Percentiles rank a stretch among this genome's conserved stretches.
Evolutionary conservation across 1,140 invertebrate genomes (phyloP).

Genomic region (Agrilus planipennis): DNA sequence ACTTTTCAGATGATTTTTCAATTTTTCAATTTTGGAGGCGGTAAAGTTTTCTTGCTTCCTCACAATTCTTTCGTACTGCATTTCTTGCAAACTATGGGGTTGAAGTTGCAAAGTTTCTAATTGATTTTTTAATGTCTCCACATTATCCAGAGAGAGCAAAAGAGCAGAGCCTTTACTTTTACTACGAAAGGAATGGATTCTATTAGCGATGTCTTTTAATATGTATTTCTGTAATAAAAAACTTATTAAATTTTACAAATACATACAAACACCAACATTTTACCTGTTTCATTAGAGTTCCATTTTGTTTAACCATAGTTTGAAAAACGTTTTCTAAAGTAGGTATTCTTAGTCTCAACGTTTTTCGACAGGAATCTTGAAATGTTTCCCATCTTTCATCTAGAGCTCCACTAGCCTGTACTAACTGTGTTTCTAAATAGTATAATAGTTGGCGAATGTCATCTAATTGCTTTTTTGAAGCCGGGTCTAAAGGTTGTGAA

Average conservation of each 20-base stretch:
- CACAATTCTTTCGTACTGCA: slow-evolving; percentile 19
- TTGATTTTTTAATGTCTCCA: slow-evolving; percentile 18
- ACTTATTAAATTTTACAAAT: neutral
- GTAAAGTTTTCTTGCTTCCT: slow-evolving; percentile 19
- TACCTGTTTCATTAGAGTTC: slow-evolving; percentile 42
- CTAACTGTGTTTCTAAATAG: slow-evolving; percentile 48
- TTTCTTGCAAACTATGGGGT: slow-evolving; percentile 14
- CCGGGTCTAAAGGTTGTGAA: slow-evolving; percentile 43
- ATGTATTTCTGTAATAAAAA: slow-evolving; percentile 22
- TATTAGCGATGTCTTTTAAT: slow-evolving; percentile 25
- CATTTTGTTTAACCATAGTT: slow-evolving; percentile 48
- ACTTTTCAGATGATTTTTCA: slow-evolving; percentile 17
- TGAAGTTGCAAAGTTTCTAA: slow-evolving; percentile 20
- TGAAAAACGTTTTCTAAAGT: slow-evolving; percentile 55
- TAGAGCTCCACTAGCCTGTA: slow-evolving; percentile 42
- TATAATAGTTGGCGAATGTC: slow-evolving; percentile 45
- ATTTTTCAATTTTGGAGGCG: slow-evolving; percentile 14
- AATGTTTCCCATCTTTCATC: slow-evolving; percentile 49
- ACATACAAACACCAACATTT: too few relatives aligned
- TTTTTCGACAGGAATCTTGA: slow-evolving; percentile 36
- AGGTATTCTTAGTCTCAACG: slow-evolving; percentile 39
- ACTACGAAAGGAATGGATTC: slow-evolving; percentile 15
- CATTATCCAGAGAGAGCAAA: slow-evolving; percentile 16
- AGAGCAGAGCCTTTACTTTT: slow-evolving; percentile 11
- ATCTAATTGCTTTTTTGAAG: slow-evolving; percentile 40